These are phyloP conservation scores for Dasyprocta punctata DNA, from an alignment of 2,113 vertebrate species.

Conservation along the genomic window DNA sequence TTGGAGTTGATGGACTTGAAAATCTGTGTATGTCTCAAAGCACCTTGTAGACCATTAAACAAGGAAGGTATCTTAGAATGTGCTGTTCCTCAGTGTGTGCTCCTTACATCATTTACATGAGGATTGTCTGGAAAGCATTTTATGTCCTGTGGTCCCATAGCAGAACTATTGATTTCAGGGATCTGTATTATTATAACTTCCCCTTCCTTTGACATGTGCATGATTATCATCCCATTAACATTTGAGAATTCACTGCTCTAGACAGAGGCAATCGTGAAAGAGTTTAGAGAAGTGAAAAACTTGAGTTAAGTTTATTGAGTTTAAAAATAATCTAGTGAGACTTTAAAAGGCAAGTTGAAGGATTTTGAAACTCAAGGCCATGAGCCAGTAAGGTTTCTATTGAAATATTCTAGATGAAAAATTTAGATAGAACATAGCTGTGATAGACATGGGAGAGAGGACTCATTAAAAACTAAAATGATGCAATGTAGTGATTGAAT, in stretches of 20 bases:
- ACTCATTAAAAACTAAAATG: not conserved
- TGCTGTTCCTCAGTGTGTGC: not conserved
- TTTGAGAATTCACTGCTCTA: not conserved
- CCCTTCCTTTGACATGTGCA: no score
- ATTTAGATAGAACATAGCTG: not conserved
- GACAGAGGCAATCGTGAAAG: not conserved
- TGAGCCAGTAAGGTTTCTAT: not conserved
- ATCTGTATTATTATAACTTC: not conserved
- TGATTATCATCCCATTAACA: not conserved
- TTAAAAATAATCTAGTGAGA: not conserved
- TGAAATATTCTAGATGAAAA: not conserved
- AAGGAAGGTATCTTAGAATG: not conserved
- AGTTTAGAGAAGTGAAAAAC: not conserved
- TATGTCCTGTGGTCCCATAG: no score
- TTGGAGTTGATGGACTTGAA: not conserved
- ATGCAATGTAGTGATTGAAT: not conserved
- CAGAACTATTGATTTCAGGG: not conserved
- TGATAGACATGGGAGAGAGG: not conserved
- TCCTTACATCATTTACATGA: not conserved
- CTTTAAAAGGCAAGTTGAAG: not conserved
- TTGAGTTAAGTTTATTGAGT: not conserved
- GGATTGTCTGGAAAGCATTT: not conserved
- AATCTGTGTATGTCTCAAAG: not conserved
- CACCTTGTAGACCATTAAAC: not conserved
- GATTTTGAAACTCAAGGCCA: not conserved